A percentile compares a stretch with the other conserved stretches of the same genome.
These are phyloP conservation scores for Phacellophora camtschatica DNA, from an alignment of 30 jellyfish, hydroid and myxozoan species.

Conservation along the genomic window DNA sequence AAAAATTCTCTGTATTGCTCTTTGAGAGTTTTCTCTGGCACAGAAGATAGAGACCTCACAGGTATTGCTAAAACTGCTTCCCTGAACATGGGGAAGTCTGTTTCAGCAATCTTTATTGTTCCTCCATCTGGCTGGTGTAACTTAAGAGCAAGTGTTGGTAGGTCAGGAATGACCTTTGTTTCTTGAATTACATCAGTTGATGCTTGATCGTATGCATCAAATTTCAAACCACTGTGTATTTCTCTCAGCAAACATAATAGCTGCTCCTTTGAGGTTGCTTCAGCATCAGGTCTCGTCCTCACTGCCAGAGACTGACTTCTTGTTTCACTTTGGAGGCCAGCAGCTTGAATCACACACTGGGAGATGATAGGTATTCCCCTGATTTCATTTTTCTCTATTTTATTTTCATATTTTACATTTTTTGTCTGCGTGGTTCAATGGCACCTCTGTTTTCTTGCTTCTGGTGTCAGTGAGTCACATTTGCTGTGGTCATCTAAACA, in stretches of 20 bases:
- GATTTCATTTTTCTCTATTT: not conserved
- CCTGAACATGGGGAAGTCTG: constrained; percentile 12
- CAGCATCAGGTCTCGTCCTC: constrained; percentile 2
- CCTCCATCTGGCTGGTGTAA: constrained; percentile 13
- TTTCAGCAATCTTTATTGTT: not conserved
- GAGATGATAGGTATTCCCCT: constrained; percentile 3
- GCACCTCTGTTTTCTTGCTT: constrained; percentile 7
- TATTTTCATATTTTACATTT: not conserved
- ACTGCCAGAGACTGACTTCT: constrained; percentile 1
- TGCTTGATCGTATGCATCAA: constrained; percentile 21
- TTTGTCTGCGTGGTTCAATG: constrained; percentile 20
- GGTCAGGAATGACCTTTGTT: constrained; percentile 16
- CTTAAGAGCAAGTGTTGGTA: constrained; percentile 4
- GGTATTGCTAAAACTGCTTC: not conserved
- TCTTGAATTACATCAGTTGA: constrained; percentile 8
- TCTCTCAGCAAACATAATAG: not conserved
- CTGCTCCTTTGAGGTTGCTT: not conserved
- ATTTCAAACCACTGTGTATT: not conserved
- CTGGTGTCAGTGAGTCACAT: constrained; percentile 3
- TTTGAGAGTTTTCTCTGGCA: constrained; percentile 15
- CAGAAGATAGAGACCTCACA: not conserved
- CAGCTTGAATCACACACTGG: constrained; percentile 1
- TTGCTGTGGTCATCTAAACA: constrained; percentile 13
- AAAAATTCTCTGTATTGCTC: constrained; percentile 11
- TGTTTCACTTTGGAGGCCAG: constrained; percentile 11